Evolutionary conservation across 2,797 vertebrate genomes (phyloP).

Genomic region (Pangasius mekongensis): DNA sequence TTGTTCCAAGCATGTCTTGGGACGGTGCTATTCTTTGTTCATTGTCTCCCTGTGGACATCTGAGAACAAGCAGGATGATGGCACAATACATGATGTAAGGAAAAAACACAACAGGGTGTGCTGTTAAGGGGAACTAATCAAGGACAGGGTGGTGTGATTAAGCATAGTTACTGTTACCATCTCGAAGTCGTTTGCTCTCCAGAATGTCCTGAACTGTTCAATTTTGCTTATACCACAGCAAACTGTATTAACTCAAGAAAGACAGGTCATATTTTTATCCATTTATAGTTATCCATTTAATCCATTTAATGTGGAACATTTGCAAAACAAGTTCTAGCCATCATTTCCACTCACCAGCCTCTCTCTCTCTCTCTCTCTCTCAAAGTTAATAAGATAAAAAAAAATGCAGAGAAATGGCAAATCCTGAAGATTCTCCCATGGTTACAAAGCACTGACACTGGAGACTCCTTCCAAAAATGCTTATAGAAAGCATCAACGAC

Average conservation of each 20-base stretch:
- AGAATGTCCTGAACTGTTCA: neutral
- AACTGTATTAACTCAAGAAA: neutral
- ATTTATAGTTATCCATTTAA: neutral
- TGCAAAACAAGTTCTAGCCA: neutral
- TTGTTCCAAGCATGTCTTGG: constrained; percentile 61
- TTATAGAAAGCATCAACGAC: neutral
- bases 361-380: neutral
- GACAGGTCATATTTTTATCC: neutral
- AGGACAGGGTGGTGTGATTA: neutral
- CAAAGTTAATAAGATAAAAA: neutral
- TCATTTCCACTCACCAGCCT: neutral
- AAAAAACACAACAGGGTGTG: neutral
- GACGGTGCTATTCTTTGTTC: constrained; percentile 5
- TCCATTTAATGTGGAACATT: neutral
- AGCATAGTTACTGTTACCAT: neutral
- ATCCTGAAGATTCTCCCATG: neutral
- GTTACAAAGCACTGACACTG: neutral
- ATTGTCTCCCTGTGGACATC: constrained; percentile 9
- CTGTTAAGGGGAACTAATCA: neutral
- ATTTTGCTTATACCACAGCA: no score
- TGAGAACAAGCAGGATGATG: neutral
- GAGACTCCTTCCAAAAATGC: neutral
- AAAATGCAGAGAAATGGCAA: neutral
- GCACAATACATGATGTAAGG: neutral
- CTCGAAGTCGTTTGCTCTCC: neutral